Percentiles rank a stretch among this genome's conserved stretches.
phyloP scores from a whole-genome alignment of 2,888 invertebrate genomes.

The Microctonus brassicae region DNA sequence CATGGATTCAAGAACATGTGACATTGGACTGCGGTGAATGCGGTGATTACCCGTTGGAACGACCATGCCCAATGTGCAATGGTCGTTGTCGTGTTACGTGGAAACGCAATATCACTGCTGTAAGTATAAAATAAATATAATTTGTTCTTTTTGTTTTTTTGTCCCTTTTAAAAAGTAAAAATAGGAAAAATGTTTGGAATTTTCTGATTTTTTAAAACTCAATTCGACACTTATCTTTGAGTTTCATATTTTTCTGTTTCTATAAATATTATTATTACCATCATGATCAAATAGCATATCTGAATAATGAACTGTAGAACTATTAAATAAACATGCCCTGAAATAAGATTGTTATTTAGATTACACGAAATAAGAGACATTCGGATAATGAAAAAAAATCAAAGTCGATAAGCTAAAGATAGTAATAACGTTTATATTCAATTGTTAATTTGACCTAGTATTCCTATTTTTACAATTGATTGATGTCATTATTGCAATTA shows the following conservation, averaged over 20 bases:
- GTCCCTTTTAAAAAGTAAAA: no score
- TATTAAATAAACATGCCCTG: not conserved
- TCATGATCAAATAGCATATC: no score
- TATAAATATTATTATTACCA: no score
- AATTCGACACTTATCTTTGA: no score
- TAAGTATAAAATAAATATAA: constrained; percentile 65
- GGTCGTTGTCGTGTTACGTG: constrained; percentile 80
- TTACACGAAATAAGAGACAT: not conserved
- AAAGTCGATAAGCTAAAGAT: not conserved
- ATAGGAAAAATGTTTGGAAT: no score
- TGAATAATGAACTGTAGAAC: not conserved
- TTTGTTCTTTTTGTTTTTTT: not conserved
- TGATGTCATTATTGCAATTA: not conserved
- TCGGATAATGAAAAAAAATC: not conserved
- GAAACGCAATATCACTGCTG: constrained; percentile 84
- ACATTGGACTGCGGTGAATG: constrained; percentile 85
- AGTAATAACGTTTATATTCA: not conserved
- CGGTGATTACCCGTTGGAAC: constrained; percentile 81
- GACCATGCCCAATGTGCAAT: constrained; percentile 83
- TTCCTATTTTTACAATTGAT: not conserved
- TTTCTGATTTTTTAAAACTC: no score
- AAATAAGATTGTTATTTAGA: not conserved
- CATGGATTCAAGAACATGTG: constrained; percentile 84
- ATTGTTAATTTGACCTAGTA: not conserved
- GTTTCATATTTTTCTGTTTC: no score